A percentile compares a stretch with the other conserved stretches of the same genome.
Conservation (phyloP, 2,888 invertebrate species). For the Drosophila meridiana region DNA sequence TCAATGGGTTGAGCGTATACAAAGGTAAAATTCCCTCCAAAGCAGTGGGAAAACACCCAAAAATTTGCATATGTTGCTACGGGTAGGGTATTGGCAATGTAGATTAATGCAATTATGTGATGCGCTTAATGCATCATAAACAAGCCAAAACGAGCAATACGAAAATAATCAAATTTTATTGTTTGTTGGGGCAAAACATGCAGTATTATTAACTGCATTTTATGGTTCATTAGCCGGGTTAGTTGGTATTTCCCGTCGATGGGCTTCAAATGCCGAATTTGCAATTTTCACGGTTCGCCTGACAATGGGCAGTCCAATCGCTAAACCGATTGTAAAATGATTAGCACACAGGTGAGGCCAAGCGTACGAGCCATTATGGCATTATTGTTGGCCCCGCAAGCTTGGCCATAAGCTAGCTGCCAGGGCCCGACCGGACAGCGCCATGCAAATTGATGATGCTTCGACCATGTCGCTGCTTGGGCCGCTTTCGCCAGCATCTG, state of each 20-base stretch:
- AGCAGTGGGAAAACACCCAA: slow-evolving; percentile 20
- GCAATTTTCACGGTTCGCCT: slow-evolving; percentile 58
- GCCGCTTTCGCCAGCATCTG: slow-evolving; percentile 51
- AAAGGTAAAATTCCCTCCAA: too few species aligned
- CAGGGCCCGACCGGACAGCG: slow-evolving; percentile 3
- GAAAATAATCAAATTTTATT: slow-evolving; percentile 9
- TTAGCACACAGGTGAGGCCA: slow-evolving; percentile 53
- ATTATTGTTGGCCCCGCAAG: slow-evolving; percentile 45
- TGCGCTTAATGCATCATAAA: slow-evolving; percentile 56
- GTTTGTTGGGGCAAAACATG: slow-evolving; percentile 22
- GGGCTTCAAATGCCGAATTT: slow-evolving; percentile 46
- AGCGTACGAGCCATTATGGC: slow-evolving; percentile 50
- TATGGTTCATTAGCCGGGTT: slow-evolving; percentile 65
- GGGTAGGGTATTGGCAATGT: slow-evolving; percentile 23
- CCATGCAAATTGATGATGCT: slow-evolving; percentile 36
- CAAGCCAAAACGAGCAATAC: slow-evolving; percentile 19
- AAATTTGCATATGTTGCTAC: slow-evolving; percentile 39
- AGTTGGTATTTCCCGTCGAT: slow-evolving; percentile 42
- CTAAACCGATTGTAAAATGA: slow-evolving; percentile 64
- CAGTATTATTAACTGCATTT: slow-evolving; percentile 64
- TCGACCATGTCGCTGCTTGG: slow-evolving; percentile 26
- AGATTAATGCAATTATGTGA: slow-evolving; percentile 58
- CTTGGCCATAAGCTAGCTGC: slow-evolving; percentile 40
- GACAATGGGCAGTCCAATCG: slow-evolving; percentile 25
- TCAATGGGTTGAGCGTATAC: too few species aligned